These are phyloP conservation scores for Propsilocerus akamusi DNA, from an alignment of 1,140 invertebrate species.

Conservation along the genomic window DNA sequence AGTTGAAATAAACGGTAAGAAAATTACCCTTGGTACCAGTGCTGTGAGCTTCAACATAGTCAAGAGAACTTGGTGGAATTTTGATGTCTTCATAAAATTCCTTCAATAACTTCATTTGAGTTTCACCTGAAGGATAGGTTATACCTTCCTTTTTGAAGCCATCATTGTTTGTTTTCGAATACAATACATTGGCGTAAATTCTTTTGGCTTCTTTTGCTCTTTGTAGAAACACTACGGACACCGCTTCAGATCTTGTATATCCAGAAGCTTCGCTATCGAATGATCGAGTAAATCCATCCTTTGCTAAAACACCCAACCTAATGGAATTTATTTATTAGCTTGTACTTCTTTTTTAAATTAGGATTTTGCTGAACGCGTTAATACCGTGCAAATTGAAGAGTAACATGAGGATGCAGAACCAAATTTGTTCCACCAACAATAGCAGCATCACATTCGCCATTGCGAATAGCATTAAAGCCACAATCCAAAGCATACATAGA, in stretches of 20 bases:
- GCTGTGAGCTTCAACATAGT: constrained; percentile 83
- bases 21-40: constrained; percentile 58
- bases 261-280: constrained; percentile 39
- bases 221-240: constrained; percentile 38
- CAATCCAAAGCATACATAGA: constrained; percentile 14
- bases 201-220: constrained; percentile 29
- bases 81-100: constrained; percentile 75
- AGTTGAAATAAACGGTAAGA: no score
- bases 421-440: constrained; percentile 36
- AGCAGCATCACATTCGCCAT: constrained; percentile 34
- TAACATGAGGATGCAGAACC: constrained; percentile 30
- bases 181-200: constrained; percentile 37
- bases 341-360: constrained; percentile 1
- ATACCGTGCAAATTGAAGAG: constrained; percentile 30
- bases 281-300: constrained; percentile 36
- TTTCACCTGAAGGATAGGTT: constrained; percentile 71
- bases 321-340: neutral
- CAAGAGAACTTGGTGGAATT: constrained; percentile 45
- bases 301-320: neutral
- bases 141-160: constrained; percentile 68
- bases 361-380: neutral
- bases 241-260: constrained; percentile 41
- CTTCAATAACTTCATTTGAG: constrained; percentile 57
- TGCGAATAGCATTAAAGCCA: constrained; percentile 29
- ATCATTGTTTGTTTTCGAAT: constrained; percentile 33